Evolutionary conservation across 2,113 vertebrate species (phyloP).

Genomic region (Antechinus stuartii): DNA sequence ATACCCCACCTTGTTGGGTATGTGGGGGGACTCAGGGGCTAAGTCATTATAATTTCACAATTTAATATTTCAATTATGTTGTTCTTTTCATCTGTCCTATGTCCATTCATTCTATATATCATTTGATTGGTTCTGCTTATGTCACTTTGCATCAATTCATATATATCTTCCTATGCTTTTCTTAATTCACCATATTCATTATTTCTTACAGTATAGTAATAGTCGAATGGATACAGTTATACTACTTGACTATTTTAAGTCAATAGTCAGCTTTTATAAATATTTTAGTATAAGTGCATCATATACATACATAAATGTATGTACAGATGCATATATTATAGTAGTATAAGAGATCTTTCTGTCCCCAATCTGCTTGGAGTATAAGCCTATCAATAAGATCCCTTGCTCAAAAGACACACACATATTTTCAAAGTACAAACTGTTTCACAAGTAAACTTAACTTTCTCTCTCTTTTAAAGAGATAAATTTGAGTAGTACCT

Average conservation of each 20-base stretch:
- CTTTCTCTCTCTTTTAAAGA: neutral
- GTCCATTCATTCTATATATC: neutral
- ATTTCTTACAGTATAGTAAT: neutral
- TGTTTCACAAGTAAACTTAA: neutral
- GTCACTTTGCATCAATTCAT: neutral
- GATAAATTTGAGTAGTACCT: neutral
- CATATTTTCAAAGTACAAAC: neutral
- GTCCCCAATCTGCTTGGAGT: neutral
- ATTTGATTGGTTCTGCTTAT: neutral
- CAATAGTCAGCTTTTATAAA: neutral
- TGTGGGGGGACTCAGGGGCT: neutral
- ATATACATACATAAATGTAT: too few relatives aligned
- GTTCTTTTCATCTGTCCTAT: neutral
- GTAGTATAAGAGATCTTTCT: neutral
- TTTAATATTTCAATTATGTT: neutral
- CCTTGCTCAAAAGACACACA: neutral
- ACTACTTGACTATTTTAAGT: neutral
- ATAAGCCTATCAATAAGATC: neutral
- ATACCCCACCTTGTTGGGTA: neutral
- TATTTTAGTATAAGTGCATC: neutral
- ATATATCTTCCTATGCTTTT: neutral
- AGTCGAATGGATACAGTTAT: neutral
- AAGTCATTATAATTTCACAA: neutral
- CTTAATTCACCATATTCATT: neutral
- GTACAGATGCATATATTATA: too few relatives aligned